Percentiles rank a stretch among this genome's conserved stretches.
Evolutionary conservation across 2,797 vertebrate species (phyloP).

Genomic region (Antennarius maculatus): DNA sequence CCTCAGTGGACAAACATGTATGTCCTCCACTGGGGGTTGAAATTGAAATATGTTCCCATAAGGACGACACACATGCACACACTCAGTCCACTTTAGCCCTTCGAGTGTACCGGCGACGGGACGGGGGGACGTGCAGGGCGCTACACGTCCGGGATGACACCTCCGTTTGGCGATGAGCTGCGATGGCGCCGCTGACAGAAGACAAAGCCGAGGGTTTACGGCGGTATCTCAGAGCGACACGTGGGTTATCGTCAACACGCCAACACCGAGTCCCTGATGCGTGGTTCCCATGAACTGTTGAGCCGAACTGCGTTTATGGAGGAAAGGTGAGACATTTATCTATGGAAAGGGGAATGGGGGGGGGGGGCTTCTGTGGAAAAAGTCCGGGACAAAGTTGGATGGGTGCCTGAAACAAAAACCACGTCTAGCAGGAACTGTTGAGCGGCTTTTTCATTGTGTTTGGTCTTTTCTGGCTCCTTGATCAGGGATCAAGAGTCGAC

Average conservation of each 20-base stretch:
- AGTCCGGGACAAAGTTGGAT: constrained; percentile 32
- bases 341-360: constrained; percentile 26
- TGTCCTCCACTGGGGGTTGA: constrained; percentile 3
- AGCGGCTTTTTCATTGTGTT: neutral
- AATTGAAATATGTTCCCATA: constrained; percentile 22
- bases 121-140: constrained; percentile 50
- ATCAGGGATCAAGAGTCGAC: constrained; percentile 26
- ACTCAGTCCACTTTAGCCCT: constrained; percentile 46
- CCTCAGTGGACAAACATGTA: constrained; percentile 21
- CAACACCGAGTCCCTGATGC: constrained; percentile 77
- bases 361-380: constrained; percentile 52
- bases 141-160: constrained; percentile 81
- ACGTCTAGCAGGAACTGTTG: too few relatives aligned
- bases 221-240: constrained; percentile 67
- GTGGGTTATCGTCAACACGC: constrained; percentile 82
- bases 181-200: constrained; percentile 87
- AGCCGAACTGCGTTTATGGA: constrained; percentile 65
- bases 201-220: constrained; percentile 74
- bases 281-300: constrained; percentile 83
- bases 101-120: constrained; percentile 48
- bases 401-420: constrained; percentile 8
- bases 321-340: constrained; percentile 84
- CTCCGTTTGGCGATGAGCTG: constrained; percentile 84
- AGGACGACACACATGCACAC: constrained; percentile 19
- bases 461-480: constrained; percentile 12